Conservation (phyloP, 2,797 vertebrate species). For the Chloroceryle amazona region DNA sequence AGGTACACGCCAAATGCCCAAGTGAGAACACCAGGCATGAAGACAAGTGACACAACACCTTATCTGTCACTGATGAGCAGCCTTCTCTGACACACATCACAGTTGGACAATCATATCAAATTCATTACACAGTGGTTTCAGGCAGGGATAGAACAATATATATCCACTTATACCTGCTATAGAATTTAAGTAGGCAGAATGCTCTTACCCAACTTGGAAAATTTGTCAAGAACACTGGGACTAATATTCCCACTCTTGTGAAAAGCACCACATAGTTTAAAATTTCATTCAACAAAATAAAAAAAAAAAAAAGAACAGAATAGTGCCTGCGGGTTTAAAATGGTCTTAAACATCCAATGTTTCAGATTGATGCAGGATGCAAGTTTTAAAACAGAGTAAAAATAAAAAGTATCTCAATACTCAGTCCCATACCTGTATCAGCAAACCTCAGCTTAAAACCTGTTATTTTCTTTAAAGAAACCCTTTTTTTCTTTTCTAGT, state of each 20-base stretch:
- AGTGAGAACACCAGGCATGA: not conserved
- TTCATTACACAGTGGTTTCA: not conserved
- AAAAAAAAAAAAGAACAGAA: not conserved
- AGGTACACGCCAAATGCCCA: not conserved
- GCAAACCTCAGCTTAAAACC: not conserved
- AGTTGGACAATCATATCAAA: not conserved
- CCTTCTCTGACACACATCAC: not conserved
- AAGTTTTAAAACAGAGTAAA: not conserved
- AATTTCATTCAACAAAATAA: not conserved
- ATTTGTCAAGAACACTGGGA: not conserved
- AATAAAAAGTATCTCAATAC: not conserved
- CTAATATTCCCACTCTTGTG: not conserved
- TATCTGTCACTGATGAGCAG: not conserved
- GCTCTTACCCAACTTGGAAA: conserved; percentile 31
- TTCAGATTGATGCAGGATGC: not conserved
- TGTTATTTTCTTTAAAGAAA: not conserved
- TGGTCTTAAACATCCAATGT: not conserved
- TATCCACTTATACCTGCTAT: not conserved
- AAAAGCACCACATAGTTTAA: not conserved
- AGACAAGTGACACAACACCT: not conserved
- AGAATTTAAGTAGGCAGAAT: conserved; percentile 58
- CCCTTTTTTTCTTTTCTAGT: not conserved
- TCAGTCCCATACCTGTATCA: not conserved
- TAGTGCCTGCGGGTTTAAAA: not conserved
- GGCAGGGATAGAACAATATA: not conserved